Percentiles rank a stretch among this genome's conserved stretches.
phyloP scores from a whole-genome alignment of 2,113 vertebrate species.

The Festucalex cinctus region DNA sequence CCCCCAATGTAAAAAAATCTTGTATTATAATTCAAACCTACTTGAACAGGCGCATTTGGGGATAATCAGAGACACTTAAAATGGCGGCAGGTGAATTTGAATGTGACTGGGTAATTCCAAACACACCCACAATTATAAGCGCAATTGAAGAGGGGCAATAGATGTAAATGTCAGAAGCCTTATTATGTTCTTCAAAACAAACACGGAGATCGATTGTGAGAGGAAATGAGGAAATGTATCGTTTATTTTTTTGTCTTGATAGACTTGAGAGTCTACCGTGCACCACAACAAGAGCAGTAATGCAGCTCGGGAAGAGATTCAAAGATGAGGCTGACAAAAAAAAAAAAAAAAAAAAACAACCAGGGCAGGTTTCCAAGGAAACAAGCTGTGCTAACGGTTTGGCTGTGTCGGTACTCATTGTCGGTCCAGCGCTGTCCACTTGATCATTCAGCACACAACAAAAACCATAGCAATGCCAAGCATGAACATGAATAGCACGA shows the following conservation, averaged over 20 bases:
- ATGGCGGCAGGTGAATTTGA: too few species aligned
- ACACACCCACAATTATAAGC: too few species aligned
- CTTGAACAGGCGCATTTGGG: too few species aligned
- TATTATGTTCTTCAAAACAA: background rate
- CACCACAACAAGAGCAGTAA: conserved; percentile 14
- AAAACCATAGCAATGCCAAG: background rate
- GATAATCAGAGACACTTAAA: too few species aligned
- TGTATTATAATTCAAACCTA: too few species aligned
- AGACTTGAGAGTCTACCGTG: conserved; percentile 12
- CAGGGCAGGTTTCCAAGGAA: conserved; percentile 55
- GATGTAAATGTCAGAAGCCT: background rate
- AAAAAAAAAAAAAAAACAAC: conserved; percentile 21
- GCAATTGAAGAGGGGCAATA: background rate
- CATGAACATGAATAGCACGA: background rate
- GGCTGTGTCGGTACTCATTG: conserved; percentile 24
- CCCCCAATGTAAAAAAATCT: too few species aligned
- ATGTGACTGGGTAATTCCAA: too few species aligned
- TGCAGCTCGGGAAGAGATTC: conserved; percentile 20
- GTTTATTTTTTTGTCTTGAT: conserved; percentile 1
- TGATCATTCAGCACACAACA: conserved; percentile 18
- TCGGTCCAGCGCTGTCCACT: conserved; percentile 16
- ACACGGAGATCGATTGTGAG: background rate
- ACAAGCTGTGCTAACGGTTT: conserved; percentile 32
- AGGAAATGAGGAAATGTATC: background rate
- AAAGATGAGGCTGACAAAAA: conserved; percentile 25